phyloP scores from a whole-genome alignment of 2,113 vertebrate species.

The Beaufortia kweichowensis region DNA sequence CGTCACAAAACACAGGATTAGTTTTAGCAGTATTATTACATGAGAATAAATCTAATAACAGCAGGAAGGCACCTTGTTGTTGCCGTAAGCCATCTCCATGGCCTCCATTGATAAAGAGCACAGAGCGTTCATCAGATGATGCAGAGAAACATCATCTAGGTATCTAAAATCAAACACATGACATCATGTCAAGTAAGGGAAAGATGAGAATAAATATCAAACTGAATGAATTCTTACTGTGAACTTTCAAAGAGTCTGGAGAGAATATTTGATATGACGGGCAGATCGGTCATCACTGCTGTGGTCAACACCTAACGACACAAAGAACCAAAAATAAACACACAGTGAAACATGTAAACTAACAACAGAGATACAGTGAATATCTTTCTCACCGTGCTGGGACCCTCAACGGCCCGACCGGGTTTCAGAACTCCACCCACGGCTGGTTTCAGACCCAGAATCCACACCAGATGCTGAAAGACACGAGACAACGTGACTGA shows the following conservation, averaged over 20 bases:
- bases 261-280: conserved; percentile 95
- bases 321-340: not conserved
- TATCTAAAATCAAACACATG: conserved; percentile 75
- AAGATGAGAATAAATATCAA: not conserved
- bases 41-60: not conserved
- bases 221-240: conserved; percentile 81
- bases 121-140: conserved; percentile 98
- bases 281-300: conserved; percentile 98
- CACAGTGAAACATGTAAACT: not conserved
- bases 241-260: conserved; percentile 98
- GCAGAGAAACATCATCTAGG: conserved; percentile 97
- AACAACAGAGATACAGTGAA: not conserved
- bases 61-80: conserved; percentile 84
- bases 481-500: not conserved
- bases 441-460: conserved; percentile 93
- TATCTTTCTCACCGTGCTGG: conserved; percentile 86
- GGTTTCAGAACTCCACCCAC: conserved; percentile 93
- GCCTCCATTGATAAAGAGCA: conserved; percentile 97
- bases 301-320: conserved; percentile 91
- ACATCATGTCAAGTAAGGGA: not conserved
- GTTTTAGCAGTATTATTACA: too few relatives aligned
- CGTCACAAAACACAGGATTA: not conserved
- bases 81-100: conserved; percentile 99
- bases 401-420: conserved; percentile 94
- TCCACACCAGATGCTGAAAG: conserved; percentile 96